Base-by-base conservation (phyloP, 1,140 invertebrate genomes). In the Ganaspis sp. region DNA sequence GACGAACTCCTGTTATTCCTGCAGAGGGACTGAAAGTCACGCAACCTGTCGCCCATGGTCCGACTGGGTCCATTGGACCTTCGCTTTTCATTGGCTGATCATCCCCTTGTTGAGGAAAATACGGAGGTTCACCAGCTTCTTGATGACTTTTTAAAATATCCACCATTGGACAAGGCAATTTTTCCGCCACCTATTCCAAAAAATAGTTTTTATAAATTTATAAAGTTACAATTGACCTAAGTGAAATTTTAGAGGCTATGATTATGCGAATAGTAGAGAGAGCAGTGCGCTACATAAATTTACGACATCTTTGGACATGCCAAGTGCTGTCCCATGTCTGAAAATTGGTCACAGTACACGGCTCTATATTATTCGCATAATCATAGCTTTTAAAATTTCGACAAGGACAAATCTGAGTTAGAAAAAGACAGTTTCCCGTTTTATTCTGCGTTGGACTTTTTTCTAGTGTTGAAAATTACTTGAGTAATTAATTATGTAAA, bases 1-100 rank as follows among this genome's bases (percentile, higher is more conserved):
- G 95, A 78, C 95, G 91, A 0, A 94, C 93, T 1, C 95, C 95
- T 1, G 95, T 95, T 76, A 95, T 88, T 5, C 92, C 94, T 19
- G 90, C 92, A 29, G 94, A 88, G 1, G 94, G 94, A 40, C 93
- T 93, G 93, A 94, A 95, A 86, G 95, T 94, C 0, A 94, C 92
- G 71, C 93, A 92, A 8, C 94, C 95, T 1, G 94, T 94, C 1
- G 93, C 94, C 90, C 94, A 95, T 12, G 94, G 94, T 40, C 94
- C 95, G 19, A 94, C 83, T 4, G 92, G 87, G 70, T 89, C 91
- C 86, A 92, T 92, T 15, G 87, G 82, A 19, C 75, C 80, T 42
- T 81, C 87, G n/a, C 64, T 79, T 69, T 91, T 87, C n/a, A 79
- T 78, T 0, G 92, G 92, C 73, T 92, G 72, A 77, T 90, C 81